Base-by-base conservation (phyloP, 2,888 invertebrate genomes). In the Branchipolynoe longqiensis region DNA sequence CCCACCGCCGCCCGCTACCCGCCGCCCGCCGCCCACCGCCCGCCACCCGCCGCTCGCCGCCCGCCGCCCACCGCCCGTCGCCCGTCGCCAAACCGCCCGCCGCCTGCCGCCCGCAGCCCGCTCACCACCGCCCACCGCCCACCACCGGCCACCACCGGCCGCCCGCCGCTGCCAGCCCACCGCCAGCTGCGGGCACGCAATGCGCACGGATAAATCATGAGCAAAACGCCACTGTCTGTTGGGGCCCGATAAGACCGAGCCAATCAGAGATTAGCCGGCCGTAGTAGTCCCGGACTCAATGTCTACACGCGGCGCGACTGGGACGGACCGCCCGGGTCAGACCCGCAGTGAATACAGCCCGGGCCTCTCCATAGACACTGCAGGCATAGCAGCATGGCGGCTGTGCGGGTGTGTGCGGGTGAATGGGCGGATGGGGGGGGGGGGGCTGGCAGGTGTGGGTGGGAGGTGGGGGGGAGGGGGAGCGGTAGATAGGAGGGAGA, bases 121-220 rank as follows among this genome's bases (percentile, higher is more conserved):
- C n/a, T n/a, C n/a, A n/a, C n/a, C n/a, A n/a, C n/a, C n/a, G n/a
- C n/a, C n/a, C n/a, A n/a, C n/a, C n/a, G n/a, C n/a, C n/a, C n/a
- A n/a, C n/a, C n/a, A n/a, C n/a, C n/a, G n/a, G n/a, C n/a, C n/a
- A n/a, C n/a, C n/a, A n/a, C n/a, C n/a, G n/a, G n/a, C n/a, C n/a
- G n/a, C n/a, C n/a, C n/a, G n/a, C n/a, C n/a, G n/a, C n/a, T n/a
- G n/a, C n/a, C n/a, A n/a, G n/a, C n/a, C n/a, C n/a, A n/a, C n/a
- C n/a, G n/a, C n/a, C n/a, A n/a, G n/a, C n/a, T n/a, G n/a, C n/a
- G n/a, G n/a, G n/a, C n/a, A n/a, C n/a, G n/a, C n/a, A n/a, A 69
- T 69, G 69, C 69, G 69, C 69, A n/a, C 22, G n/a, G 69, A 69
- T 69, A 69, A 69, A 69, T 69, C 69, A 69, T 69, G 69, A 69